Evolutionary conservation across 1,140 invertebrate genomes (phyloP).

Genomic region (Euschistus heros): DNA sequence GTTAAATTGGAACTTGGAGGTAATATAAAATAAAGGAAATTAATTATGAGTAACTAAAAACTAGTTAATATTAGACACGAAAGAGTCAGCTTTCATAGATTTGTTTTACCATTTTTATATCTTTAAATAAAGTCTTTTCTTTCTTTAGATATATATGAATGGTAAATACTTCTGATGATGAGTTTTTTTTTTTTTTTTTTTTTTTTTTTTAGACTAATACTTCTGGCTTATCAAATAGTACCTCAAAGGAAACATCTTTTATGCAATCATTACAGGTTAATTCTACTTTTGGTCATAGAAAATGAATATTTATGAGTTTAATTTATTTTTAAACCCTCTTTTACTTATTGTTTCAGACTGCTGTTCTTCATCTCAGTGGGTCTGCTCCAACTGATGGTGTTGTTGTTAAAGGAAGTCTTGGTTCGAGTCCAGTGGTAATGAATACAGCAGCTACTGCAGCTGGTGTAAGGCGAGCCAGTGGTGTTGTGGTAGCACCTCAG

Average conservation of each 20-base stretch:
- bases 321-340: not conserved
- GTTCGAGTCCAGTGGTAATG: constrained; percentile 23
- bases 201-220: constrained; percentile 25
- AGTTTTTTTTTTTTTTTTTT: not conserved
- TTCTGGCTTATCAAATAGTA: constrained; percentile 16
- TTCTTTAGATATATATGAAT: not conserved
- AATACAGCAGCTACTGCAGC: constrained; percentile 19
- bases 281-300: not conserved
- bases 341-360: constrained; percentile 28
- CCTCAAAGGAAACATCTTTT: constrained; percentile 24
- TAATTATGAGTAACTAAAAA: too few species aligned
- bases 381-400: constrained; percentile 26
- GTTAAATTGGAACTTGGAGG: too few species aligned
- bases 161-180: not conserved
- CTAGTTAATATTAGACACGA: too few species aligned
- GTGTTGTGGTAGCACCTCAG: constrained; percentile 29
- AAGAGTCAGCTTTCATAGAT: too few species aligned
- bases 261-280: constrained; percentile 25
- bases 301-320: not conserved
- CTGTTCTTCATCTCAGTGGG: constrained; percentile 30
- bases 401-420: constrained; percentile 19
- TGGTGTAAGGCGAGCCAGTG: constrained; percentile 16
- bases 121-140: not conserved
- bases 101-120: too few species aligned
- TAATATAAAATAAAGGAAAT: too few species aligned